Evolutionary conservation across 2,888 invertebrate genomes (phyloP).

Genomic region (Timema cristinae): DNA sequence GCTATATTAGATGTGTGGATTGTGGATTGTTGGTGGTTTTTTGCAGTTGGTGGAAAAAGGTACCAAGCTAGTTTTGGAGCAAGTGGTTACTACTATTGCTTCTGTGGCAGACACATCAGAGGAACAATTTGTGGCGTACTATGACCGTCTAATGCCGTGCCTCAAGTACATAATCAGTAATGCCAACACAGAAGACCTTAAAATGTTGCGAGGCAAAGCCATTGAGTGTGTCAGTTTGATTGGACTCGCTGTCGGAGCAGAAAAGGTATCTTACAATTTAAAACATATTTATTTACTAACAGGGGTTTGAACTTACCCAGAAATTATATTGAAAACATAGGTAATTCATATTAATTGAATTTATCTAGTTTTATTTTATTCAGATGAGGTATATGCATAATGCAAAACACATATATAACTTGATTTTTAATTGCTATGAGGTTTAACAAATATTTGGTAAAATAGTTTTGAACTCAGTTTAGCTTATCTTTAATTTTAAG

Average conservation of each 20-base stretch:
- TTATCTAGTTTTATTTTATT: no score
- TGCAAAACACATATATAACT: no score
- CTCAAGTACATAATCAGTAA: constrained; percentile 96
- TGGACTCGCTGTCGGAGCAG: constrained; percentile 57
- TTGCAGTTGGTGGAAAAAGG: constrained; percentile 80
- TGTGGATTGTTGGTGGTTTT: not conserved
- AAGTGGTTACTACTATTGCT: constrained; percentile 97
- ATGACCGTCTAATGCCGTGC: constrained; percentile 90
- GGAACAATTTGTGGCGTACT: constrained; percentile 91
- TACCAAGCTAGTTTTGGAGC: constrained; percentile 94
- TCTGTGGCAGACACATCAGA: constrained; percentile 98
- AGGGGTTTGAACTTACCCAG: no score
- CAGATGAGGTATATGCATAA: no score
- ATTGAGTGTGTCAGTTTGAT: constrained; percentile 99
- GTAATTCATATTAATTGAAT: no score
- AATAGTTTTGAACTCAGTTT: no score
- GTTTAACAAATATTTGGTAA: no score
- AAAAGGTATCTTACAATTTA: constrained; percentile 39
- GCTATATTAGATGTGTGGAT: no score
- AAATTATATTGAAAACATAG: no score
- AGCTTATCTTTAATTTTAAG: no score
- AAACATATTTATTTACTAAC: no score
- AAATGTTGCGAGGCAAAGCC: constrained; percentile 92
- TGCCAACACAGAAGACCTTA: constrained; percentile 81
- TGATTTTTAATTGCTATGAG: no score